Evolutionary conservation across 2,888 invertebrate species (phyloP).

Genomic region (Heliconius charithonia): DNA sequence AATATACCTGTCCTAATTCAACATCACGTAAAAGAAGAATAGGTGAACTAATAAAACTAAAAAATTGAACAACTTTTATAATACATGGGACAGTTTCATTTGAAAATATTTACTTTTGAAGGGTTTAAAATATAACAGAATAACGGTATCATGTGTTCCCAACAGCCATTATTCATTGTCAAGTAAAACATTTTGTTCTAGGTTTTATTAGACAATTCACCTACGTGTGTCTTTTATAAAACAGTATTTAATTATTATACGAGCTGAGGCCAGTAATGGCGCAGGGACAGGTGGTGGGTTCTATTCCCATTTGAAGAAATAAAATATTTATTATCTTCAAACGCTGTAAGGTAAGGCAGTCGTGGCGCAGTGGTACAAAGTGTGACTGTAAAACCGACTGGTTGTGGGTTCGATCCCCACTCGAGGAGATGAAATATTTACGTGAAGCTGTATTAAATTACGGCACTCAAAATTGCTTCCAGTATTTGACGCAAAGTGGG

Average conservation of each 20-base stretch:
- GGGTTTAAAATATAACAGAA: background rate
- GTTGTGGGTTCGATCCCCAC: too few relatives aligned
- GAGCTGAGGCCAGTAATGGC: background rate
- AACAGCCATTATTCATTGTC: constrained; percentile 19
- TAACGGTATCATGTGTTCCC: constrained; percentile 1
- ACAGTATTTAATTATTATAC: background rate
- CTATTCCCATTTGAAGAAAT: too few relatives aligned
- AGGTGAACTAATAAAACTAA: constrained; percentile 6
- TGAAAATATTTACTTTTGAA: constrained; percentile 8
- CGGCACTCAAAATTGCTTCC: too few relatives aligned
- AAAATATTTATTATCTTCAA: too few relatives aligned
- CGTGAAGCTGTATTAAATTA: too few relatives aligned
- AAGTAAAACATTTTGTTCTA: background rate
- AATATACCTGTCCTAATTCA: background rate
- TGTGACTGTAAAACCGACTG: too few relatives aligned
- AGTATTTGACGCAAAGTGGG: too few relatives aligned
- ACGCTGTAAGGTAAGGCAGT: too few relatives aligned
- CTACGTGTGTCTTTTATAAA: constrained; percentile 4
- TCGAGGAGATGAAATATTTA: too few relatives aligned
- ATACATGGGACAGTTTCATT: constrained; percentile 1
- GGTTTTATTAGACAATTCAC: constrained; percentile 4
- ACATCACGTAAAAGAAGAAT: background rate
- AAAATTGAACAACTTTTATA: constrained; percentile 11
- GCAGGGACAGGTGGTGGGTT: background rate
- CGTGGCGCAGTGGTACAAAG: too few relatives aligned